phyloP scores from a whole-genome alignment of 1,140 invertebrate genomes.

The Drosophila ananassae region DNA sequence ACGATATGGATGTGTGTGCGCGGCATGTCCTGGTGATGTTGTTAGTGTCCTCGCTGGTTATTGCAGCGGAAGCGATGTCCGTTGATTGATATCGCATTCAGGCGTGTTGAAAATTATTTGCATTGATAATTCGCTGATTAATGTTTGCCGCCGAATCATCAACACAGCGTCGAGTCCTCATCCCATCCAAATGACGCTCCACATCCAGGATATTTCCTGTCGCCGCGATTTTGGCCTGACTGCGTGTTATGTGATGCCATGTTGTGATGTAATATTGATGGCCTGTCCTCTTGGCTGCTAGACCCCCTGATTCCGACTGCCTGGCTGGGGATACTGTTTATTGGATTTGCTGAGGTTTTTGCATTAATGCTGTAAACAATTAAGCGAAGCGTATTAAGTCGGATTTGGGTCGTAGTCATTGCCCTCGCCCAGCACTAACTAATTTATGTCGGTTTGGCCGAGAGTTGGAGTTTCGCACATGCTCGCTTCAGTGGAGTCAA shows the following conservation, averaged over 20 bases:
- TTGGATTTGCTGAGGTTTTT: constrained; percentile 77
- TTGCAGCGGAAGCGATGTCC: constrained; percentile 74
- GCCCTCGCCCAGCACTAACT: constrained; percentile 54
- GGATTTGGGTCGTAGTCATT: constrained; percentile 58
- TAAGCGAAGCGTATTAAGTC: constrained; percentile 78
- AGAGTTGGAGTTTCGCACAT: neutral
- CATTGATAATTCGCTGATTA: constrained; percentile 83
- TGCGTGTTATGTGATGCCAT: constrained; percentile 48
- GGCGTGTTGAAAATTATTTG: constrained; percentile 82
- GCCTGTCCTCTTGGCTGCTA: constrained; percentile 28
- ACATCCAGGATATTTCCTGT: constrained; percentile 30
- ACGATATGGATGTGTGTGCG: constrained; percentile 3
- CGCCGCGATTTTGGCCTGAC: constrained; percentile 71
- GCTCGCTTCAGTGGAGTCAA: constrained; percentile 12
- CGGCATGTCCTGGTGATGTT: constrained; percentile 11
- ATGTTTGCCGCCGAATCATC: constrained; percentile 70
- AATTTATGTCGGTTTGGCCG: constrained; percentile 53
- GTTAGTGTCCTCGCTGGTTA: constrained; percentile 44
- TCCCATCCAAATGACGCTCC: neutral
- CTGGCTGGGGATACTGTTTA: constrained; percentile 54
- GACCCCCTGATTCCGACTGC: constrained; percentile 26
- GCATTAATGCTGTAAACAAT: constrained; percentile 81
- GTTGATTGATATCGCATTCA: constrained; percentile 82
- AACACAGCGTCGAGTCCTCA: constrained; percentile 11
- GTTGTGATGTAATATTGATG: constrained; percentile 74